Conservation (phyloP, 2,797 vertebrate genomes). For the Pseudomugil gertrudae region DNA sequence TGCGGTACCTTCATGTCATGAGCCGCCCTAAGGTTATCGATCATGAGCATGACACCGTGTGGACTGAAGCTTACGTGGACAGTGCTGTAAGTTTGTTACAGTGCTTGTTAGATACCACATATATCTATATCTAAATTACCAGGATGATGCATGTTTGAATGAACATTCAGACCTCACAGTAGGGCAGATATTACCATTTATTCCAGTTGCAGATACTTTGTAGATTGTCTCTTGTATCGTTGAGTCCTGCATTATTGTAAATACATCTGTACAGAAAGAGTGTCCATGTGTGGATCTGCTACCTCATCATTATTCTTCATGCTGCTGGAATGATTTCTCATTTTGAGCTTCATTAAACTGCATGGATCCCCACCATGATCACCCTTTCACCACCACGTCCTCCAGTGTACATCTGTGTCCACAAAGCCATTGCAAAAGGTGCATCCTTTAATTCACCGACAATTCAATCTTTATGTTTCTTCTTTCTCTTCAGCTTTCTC, state of each 20-base stretch:
- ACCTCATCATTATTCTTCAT: conserved; percentile 66
- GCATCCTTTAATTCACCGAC: conserved; percentile 38
- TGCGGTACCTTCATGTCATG: conserved; percentile 97
- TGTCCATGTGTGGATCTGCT: conserved; percentile 46
- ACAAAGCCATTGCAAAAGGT: conserved; percentile 45
- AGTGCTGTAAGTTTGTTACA: conserved; percentile 88
- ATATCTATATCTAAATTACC: too few species aligned
- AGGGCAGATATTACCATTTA: not conserved
- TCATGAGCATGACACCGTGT: conserved; percentile 95
- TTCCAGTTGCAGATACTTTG: not conserved
- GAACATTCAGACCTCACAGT: conserved; percentile 1
- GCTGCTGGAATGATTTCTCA: conserved; percentile 71
- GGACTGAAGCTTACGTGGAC: conserved; percentile 97
- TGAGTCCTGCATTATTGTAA: not conserved
- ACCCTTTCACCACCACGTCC: not conserved
- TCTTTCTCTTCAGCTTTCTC: conserved; percentile 89
- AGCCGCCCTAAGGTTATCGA: conserved; percentile 98
- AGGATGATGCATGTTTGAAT: conserved; percentile 6
- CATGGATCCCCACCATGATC: conserved; percentile 30
- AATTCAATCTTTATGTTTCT: conserved; percentile 60
- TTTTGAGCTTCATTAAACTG: conserved; percentile 79
- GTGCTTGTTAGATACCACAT: conserved; percentile 1
- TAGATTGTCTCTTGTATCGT: not conserved
- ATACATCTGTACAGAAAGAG: conserved; percentile 21
- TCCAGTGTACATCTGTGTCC: conserved; percentile 53